phyloP scores from a whole-genome alignment of 2,113 vertebrate genomes.

The Saccopteryx leptura region DNA sequence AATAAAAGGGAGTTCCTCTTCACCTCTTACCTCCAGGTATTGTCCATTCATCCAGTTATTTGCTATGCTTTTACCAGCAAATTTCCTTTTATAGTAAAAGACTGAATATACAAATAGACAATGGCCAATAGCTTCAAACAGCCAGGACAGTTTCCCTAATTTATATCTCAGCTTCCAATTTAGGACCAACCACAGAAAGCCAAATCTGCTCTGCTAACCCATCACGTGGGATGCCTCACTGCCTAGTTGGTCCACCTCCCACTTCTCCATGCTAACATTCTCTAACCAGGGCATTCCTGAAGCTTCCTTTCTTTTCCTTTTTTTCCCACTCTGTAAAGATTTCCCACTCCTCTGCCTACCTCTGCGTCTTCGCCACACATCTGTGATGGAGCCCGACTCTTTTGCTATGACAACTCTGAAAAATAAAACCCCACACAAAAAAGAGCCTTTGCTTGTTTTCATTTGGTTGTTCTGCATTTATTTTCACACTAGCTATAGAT shows the following conservation, averaged over 20 bases:
- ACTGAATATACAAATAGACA: neutral
- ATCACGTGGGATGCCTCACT: no score
- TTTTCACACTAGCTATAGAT: neutral
- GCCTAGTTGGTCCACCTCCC: neutral
- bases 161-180: neutral
- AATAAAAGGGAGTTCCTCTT: neutral
- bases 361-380: neutral
- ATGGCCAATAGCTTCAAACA: neutral
- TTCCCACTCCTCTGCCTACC: neutral
- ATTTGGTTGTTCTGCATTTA: neutral
- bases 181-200: neutral
- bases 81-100: slow-evolving; percentile 2
- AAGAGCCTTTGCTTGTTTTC: neutral
- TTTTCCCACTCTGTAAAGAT: neutral
- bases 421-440: neutral
- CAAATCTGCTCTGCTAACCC: neutral
- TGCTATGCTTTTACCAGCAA: neutral
- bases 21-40: neutral
- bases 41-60: neutral
- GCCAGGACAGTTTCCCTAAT: neutral
- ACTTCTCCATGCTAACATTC: no score
- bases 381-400: no score
- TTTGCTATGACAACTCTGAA: neutral
- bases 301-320: neutral
- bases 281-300: neutral